A percentile compares a stretch with the other conserved stretches of the same genome.
These are phyloP conservation scores for Avahi laniger DNA, from an alignment of 2,797 vertebrate genomes.

Conservation along the genomic window DNA sequence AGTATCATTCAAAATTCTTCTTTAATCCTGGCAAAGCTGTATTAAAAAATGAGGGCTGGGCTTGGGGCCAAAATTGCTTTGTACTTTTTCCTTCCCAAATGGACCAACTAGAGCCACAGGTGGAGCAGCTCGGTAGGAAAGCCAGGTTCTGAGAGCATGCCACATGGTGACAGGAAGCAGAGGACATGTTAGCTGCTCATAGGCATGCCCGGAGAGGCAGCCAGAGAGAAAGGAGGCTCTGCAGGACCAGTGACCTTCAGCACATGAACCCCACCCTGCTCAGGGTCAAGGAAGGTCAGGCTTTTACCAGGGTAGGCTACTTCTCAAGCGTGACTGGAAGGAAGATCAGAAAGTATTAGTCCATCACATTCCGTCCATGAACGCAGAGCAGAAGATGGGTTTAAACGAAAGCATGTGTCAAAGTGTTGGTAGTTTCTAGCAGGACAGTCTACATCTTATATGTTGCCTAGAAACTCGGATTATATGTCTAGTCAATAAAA, in stretches of 20 bases:
- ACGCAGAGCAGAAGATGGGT: neutral
- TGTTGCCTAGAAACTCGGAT: neutral
- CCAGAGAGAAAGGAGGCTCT: neutral
- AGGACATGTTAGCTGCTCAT: neutral
- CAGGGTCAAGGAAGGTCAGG: neutral
- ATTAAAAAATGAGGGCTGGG: neutral
- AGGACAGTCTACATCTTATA: neutral
- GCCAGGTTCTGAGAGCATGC: neutral
- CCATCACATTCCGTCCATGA: neutral
- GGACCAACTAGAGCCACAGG: neutral
- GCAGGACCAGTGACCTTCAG: neutral
- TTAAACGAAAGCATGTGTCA: neutral
- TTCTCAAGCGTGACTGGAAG: neutral
- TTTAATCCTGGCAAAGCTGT: neutral
- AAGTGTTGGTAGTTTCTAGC: neutral
- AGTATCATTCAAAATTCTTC: neutral
- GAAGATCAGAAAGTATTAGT: neutral
- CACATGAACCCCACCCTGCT: neutral
- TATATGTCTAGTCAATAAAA: neutral
- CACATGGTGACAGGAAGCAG: neutral
- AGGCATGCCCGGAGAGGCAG: neutral
- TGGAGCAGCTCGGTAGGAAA: neutral
- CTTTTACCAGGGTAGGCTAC: neutral
- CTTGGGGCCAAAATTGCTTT: neutral
- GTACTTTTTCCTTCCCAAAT: neutral